Evolutionary conservation across 2,888 invertebrate species (phyloP), one percentile per base, ranked within the genome.

Genomic region (Macrostomum cliftonense): DNA sequence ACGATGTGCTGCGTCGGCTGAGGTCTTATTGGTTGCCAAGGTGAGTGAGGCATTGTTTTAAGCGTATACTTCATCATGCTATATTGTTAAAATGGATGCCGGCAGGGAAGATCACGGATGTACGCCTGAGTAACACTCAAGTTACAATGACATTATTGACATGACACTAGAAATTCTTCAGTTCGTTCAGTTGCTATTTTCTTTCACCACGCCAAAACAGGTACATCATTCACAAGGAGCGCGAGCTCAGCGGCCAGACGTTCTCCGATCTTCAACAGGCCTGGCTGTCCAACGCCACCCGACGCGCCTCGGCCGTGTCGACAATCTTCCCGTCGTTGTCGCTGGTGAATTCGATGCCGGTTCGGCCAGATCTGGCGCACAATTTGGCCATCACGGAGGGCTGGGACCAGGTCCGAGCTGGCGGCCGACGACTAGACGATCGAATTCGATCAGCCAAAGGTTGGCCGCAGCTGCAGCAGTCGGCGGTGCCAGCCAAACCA

Each of bases 21-120:
- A 52, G 70, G 37, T 61, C 64, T 13, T 70, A 70, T 58, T 70
- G 69, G 69, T 57, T 68, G n/a, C 64, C 65, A 0, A 51, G 28
- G 52, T 28, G 9, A 9, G 28, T 28, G 28, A 28, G 4, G 28
- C 28, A 28, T n/a, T n/a, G n/a, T n/a, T n/a, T n/a, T n/a, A n/a
- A n/a, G n/a, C n/a, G n/a, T n/a, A 9, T 28, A 28, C 28, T 7
- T 7, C 28, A 28, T 28, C 28, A 9, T 28, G 28, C 28, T 28
- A 28, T 7, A 4, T 9, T 28, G 28, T 28, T 4, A 9, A 4
- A 9, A 7, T 28, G 5, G 4, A 28, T 4, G 9, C 28, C 4
- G 28, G 28, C 28, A 28, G 4, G 28, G 28, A 28, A 28, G 9
- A 7, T 28, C n/a, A n/a, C n/a, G n/a, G n/a, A n/a, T n/a, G n/a